Conservation (phyloP, 2,113 vertebrate species). For the Ochotona curzoniae region DNA sequence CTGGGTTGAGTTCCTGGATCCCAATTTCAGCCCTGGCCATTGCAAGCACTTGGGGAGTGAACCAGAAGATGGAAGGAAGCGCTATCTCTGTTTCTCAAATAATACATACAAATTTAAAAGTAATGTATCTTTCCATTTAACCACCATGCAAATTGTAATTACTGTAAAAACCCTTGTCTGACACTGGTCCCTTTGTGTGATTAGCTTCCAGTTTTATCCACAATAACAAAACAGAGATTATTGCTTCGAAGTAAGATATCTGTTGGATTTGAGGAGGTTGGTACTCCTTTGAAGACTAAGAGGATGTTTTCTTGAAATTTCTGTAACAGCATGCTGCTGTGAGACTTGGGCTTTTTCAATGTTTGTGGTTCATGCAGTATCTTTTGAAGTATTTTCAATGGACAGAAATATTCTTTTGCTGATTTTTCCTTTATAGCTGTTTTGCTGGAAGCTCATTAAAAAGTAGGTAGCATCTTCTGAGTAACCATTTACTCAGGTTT, state of each 20-base stretch:
- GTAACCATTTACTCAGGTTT: slow-evolving; percentile 8
- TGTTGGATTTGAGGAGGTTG: background rate
- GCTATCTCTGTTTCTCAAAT: background rate
- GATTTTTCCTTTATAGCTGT: slow-evolving; percentile 29
- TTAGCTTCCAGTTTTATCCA: slow-evolving; percentile 38
- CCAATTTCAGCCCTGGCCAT: no score
- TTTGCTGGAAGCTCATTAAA: slow-evolving; percentile 13
- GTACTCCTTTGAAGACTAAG: slow-evolving; percentile 40
- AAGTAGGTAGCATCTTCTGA: slow-evolving; percentile 1
- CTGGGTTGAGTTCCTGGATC: no score
- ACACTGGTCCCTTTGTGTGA: background rate
- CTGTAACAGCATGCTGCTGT: slow-evolving; percentile 8
- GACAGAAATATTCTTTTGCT: slow-evolving; percentile 57
- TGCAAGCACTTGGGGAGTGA: no score
- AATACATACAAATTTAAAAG: background rate
- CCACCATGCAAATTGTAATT: background rate
- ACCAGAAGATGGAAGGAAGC: no score
- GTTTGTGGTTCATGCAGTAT: background rate
- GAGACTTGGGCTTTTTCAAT: slow-evolving; percentile 36
- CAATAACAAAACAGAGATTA: slow-evolving; percentile 3
- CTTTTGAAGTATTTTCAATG: slow-evolving; percentile 54
- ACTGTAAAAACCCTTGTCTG: slow-evolving; percentile 2
- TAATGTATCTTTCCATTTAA: slow-evolving; percentile 32
- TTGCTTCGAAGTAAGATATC: slow-evolving; percentile 11
- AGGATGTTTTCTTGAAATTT: slow-evolving; percentile 38